These are phyloP conservation scores for Bambusicola thoracicus DNA, from an alignment of 2,113 vertebrate genomes.

Conservation along the genomic window DNA sequence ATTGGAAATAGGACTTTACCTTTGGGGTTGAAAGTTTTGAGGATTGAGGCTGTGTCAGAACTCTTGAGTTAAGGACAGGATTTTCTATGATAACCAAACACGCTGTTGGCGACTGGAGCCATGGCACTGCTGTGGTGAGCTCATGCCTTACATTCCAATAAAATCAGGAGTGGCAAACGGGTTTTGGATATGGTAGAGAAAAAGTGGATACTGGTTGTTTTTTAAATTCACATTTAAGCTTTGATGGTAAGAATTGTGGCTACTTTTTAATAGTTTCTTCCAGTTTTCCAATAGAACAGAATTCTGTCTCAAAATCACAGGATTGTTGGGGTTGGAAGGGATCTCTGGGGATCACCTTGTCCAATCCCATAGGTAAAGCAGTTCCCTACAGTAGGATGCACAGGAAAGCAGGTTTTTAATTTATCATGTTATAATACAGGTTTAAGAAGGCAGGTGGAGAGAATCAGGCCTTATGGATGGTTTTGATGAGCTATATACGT, in stretches of 20 bases:
- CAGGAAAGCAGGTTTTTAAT: too few relatives aligned
- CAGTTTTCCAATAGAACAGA: background rate
- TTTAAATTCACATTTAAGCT: fast-evolving
- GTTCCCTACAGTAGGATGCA: too few relatives aligned
- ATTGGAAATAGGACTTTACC: background rate
- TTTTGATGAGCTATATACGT: background rate
- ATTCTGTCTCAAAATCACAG: too few relatives aligned
- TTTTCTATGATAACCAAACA: background rate
- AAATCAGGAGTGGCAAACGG: background rate
- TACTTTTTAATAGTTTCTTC: background rate
- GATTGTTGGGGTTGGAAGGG: too few relatives aligned
- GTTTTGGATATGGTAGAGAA: background rate
- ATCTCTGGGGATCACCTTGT: too few relatives aligned
- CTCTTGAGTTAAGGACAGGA: background rate
- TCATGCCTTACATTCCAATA: background rate
- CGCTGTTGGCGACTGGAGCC: background rate
- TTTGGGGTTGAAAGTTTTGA: background rate
- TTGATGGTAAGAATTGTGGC: background rate
- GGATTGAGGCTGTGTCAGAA: background rate
- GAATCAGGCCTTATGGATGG: background rate
- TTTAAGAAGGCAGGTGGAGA: background rate
- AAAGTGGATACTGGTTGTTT: background rate
- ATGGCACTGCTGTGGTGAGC: background rate
- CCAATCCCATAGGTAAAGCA: too few relatives aligned
- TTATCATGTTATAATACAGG: background rate